Conservation (phyloP, 92 coral and sea anemone genomes). For the Phenganax subtilis region DNA sequence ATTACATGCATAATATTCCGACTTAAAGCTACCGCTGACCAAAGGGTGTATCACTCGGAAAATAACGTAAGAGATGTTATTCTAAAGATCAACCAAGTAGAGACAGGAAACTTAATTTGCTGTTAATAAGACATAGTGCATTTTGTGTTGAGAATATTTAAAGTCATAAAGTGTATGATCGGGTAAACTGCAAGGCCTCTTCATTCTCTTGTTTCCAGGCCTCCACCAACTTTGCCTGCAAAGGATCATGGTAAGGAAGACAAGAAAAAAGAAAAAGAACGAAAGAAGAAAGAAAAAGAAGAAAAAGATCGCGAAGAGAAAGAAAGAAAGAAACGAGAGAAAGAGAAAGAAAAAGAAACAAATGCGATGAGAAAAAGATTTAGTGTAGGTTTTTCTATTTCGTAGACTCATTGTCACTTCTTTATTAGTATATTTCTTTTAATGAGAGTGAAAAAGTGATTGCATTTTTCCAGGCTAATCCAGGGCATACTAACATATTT, state of each 20-base stretch:
- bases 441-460: not conserved
- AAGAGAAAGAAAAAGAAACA: conserved; percentile 2
- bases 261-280: conserved; percentile 29
- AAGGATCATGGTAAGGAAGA: conserved; percentile 18
- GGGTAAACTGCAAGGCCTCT: not conserved
- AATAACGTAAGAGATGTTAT: no score
- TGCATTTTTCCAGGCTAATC: no score
- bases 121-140: no score
- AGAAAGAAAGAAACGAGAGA: conserved; percentile 25
- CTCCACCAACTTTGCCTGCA: conserved; percentile 17
- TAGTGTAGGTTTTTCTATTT: conserved; percentile 22
- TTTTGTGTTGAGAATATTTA: not conserved
- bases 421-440: not conserved
- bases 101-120: no score
- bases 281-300: conserved; percentile 30
- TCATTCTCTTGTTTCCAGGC: conserved; percentile 9
- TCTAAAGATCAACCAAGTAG: no score
- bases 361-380: conserved; percentile 22
- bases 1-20: no score
- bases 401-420: not conserved
- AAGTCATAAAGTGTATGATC: not conserved
- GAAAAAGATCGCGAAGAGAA: conserved; percentile 18
- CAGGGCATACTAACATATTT: not conserved
- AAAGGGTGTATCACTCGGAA: no score
- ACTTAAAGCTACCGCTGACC: no score